Evolutionary conservation across 2,797 vertebrate species (phyloP).

Genomic region (Coregonus ussuriensis): DNA sequence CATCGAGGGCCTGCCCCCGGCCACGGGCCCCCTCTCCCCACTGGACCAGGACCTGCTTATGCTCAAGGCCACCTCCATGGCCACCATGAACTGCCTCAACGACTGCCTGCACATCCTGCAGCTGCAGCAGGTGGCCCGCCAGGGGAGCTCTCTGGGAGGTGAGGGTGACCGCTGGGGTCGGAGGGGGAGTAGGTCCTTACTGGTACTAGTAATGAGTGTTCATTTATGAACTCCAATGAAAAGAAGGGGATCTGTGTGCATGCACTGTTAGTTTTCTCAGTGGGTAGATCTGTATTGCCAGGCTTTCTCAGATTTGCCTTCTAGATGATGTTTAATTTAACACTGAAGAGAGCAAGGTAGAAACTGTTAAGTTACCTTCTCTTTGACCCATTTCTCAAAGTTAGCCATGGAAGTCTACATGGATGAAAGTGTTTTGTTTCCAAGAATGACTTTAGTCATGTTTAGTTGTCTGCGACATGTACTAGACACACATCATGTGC

Average conservation of each 20-base stretch:
- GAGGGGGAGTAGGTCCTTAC: not conserved
- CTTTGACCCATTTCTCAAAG: too few species aligned
- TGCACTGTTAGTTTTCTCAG: not conserved
- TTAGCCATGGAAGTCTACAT: too few species aligned
- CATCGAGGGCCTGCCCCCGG: conserved; percentile 92
- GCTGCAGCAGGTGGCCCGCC: conserved; percentile 90
- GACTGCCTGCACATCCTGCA: conserved; percentile 98
- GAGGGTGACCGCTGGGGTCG: conserved; percentile 50
- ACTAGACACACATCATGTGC: too few species aligned
- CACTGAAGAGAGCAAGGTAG: too few species aligned
- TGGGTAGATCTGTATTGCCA: not conserved
- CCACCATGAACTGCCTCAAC: conserved; percentile 96
- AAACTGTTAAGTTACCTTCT: too few species aligned
- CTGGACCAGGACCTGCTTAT: too few species aligned
- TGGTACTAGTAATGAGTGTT: not conserved
- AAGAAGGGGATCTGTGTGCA: not conserved
- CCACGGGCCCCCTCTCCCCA: conserved; percentile 59
- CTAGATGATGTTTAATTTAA: too few species aligned
- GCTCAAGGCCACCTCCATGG: conserved; percentile 73
- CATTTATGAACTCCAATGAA: not conserved
- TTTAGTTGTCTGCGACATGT: too few species aligned
- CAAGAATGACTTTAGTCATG: too few species aligned
- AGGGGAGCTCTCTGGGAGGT: conserved; percentile 87
- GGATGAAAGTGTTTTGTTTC: too few species aligned
- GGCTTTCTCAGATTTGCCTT: not conserved